Evolutionary conservation across 2,888 invertebrate genomes (phyloP).

Genomic region (Agrotis clavis): DNA sequence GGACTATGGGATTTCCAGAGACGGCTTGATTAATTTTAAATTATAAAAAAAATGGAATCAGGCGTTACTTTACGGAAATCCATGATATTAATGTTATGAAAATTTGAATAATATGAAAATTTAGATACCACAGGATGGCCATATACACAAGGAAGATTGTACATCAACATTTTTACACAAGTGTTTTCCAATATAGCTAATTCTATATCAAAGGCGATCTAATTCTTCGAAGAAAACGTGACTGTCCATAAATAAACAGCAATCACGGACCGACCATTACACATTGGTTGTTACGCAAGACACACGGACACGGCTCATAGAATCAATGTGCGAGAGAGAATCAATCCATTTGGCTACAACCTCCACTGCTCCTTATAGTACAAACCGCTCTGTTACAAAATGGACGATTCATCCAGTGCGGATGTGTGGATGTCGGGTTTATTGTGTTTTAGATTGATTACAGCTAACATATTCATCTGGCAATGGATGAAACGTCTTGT

Average conservation of each 20-base stretch:
- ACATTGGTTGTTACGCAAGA: slow-evolving; percentile 14
- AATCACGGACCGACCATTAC: slow-evolving; percentile 8
- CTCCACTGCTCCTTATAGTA: slow-evolving; percentile 45
- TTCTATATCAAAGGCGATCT: too few relatives aligned
- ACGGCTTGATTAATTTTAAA: too few relatives aligned
- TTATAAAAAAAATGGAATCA: too few relatives aligned
- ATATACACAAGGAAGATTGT: too few relatives aligned
- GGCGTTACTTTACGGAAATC: too few relatives aligned
- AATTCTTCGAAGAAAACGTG: slow-evolving; percentile 7
- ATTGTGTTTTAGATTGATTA: slow-evolving; percentile 59
- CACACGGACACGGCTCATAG: slow-evolving; percentile 15
- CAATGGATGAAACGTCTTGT: slow-evolving; percentile 13
- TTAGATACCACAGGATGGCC: too few relatives aligned
- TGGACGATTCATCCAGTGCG: slow-evolving; percentile 62
- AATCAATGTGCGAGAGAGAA: slow-evolving; percentile 54
- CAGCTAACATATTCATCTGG: slow-evolving; percentile 44
- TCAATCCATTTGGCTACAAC: slow-evolving; percentile 63
- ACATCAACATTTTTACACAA: too few relatives aligned
- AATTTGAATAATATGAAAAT: too few relatives aligned
- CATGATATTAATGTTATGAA: too few relatives aligned
- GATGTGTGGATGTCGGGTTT: slow-evolving; percentile 53
- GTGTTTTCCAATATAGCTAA: too few relatives aligned
- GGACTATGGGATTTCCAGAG: too few relatives aligned
- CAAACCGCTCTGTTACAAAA: slow-evolving; percentile 67
- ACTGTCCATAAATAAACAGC: slow-evolving; percentile 1